Conservation (phyloP, 2,888 invertebrate genomes). For the Machimus rusticus region DNA sequence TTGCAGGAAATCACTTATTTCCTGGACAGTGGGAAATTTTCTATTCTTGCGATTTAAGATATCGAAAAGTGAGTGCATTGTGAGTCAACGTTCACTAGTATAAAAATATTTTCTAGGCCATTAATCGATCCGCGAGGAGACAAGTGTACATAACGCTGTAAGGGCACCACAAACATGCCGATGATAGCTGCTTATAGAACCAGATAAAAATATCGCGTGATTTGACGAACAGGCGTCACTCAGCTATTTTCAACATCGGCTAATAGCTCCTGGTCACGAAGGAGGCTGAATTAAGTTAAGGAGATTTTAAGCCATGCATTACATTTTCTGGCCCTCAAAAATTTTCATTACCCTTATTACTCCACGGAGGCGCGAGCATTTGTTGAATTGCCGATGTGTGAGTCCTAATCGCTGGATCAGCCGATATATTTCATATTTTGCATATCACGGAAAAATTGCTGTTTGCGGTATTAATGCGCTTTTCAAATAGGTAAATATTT, state of each 20-base stretch:
- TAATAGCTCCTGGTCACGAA: not conserved
- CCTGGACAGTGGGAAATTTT: not conserved
- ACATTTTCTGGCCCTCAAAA: not conserved
- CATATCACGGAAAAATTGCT: not conserved
- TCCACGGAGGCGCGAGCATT: not conserved
- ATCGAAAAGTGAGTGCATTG: not conserved
- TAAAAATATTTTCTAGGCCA: not conserved
- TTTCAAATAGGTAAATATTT: not conserved
- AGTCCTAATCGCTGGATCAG: not conserved
- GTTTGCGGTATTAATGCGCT: not conserved
- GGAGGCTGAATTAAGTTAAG: not conserved
- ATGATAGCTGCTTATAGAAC: constrained; percentile 4
- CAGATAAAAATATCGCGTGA: constrained; percentile 26
- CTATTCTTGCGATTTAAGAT: not conserved
- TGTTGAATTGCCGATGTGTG: not conserved
- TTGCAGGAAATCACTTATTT: not conserved
- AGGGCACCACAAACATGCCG: not conserved
- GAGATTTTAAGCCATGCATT: not conserved
- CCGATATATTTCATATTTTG: not conserved
- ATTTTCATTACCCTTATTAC: not conserved
- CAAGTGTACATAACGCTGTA: not conserved
- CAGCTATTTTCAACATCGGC: not conserved
- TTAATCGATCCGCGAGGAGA: not conserved
- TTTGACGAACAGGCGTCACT: constrained; percentile 15
- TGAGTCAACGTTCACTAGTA: not conserved